These are phyloP conservation scores for Ptilorrhoa leucosticta DNA, from an alignment of 2,113 vertebrate species.

Conservation along the genomic window DNA sequence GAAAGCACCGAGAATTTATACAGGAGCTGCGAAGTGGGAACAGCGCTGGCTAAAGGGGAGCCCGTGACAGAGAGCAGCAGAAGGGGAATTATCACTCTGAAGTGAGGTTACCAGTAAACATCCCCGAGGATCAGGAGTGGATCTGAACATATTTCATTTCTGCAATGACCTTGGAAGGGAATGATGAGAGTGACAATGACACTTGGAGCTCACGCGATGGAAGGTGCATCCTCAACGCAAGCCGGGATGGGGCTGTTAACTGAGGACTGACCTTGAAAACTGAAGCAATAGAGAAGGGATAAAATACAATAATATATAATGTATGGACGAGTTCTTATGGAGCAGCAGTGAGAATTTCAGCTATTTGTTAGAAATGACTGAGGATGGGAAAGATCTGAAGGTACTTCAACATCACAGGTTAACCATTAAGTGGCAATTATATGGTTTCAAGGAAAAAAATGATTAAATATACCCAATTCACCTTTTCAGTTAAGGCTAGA, in stretches of 20 bases:
- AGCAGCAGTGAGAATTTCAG: not conserved
- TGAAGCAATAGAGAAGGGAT: not conserved
- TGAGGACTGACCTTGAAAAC: constrained; percentile 5
- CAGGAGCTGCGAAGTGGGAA: not conserved
- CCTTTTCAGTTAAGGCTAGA: not conserved
- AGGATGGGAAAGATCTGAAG: not conserved
- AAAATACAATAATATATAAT: not conserved
- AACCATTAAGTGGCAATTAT: not conserved
- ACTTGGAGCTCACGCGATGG: not conserved
- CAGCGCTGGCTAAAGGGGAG: not conserved
- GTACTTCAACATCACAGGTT: not conserved
- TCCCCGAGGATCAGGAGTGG: not conserved
- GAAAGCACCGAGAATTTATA: not conserved
- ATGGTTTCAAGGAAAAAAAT: not conserved
- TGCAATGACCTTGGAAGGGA: constrained; percentile 20
- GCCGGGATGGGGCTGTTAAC: not conserved
- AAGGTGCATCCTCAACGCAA: not conserved
- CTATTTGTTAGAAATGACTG: not conserved
- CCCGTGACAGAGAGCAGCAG: not conserved
- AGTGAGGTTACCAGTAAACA: constrained; percentile 18
- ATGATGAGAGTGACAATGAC: not conserved
- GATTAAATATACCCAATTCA: not conserved
- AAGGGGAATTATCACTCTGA: constrained; percentile 7
- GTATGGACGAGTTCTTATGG: not conserved
- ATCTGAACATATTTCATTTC: constrained; percentile 1